phyloP scores from a whole-genome alignment of 2,888 invertebrate genomes.

The Blera fallax region DNA sequence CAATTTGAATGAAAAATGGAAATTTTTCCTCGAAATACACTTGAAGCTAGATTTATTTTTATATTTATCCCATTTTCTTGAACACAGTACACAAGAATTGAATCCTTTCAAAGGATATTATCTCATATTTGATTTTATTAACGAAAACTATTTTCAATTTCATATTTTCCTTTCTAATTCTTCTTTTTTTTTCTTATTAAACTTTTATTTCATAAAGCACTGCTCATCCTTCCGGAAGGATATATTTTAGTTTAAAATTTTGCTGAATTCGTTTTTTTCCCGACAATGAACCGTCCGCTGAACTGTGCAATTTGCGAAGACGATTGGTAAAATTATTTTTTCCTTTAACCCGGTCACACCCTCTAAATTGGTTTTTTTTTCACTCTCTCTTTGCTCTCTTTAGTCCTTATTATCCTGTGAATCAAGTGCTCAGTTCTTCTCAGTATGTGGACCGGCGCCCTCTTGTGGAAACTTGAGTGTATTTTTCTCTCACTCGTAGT shows the following conservation, averaged over 20 bases:
- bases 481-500: slow-evolving; percentile 3
- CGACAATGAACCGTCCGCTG: slow-evolving; percentile 66
- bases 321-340: slow-evolving; percentile 74
- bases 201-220: background rate
- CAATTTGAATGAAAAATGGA: slow-evolving; percentile 23
- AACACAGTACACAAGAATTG: background rate
- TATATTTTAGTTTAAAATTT: slow-evolving; percentile 5
- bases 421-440: slow-evolving; percentile 33
- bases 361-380: slow-evolving; percentile 78
- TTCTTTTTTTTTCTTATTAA: background rate
- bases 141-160: slow-evolving; percentile 75
- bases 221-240: slow-evolving; percentile 24
- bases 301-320: slow-evolving; percentile 70
- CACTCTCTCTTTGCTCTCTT: slow-evolving; percentile 50
- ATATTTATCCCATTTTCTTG: slow-evolving; percentile 38
- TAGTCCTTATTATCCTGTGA: slow-evolving; percentile 41
- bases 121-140: background rate
- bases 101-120: slow-evolving; percentile 7
- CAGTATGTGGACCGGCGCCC: slow-evolving; percentile 19
- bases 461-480: slow-evolving; percentile 23
- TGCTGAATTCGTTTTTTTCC: slow-evolving; percentile 33
- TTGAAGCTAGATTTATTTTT: background rate
- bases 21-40: background rate
- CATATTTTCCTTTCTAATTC: background rate
- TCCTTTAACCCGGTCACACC: slow-evolving; percentile 82